A percentile compares a stretch with the other conserved stretches of the same genome.
These are phyloP conservation scores for Schizotus pectinicornis DNA, from an alignment of 2,888 invertebrate species.

Conservation along the genomic window DNA sequence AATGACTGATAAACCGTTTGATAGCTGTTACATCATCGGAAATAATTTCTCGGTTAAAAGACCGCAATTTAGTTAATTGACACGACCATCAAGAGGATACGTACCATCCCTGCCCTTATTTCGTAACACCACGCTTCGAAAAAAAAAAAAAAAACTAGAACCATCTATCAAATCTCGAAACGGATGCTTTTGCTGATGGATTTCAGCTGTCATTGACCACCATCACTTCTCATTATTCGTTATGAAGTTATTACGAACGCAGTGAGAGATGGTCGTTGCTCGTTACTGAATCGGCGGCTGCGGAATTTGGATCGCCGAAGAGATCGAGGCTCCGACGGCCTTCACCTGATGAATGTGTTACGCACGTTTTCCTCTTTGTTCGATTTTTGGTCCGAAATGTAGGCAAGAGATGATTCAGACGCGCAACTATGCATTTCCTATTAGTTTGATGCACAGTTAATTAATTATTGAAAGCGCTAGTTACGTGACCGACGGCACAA, in stretches of 20 bases:
- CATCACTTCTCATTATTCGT: conserved; percentile 8
- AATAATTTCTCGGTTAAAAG: no score
- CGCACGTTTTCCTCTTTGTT: not conserved
- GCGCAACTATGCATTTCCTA: no score
- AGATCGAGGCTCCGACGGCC: not conserved
- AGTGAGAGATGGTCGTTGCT: conserved; percentile 3
- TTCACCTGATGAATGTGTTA: not conserved
- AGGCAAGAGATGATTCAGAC: not conserved
- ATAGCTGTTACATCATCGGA: no score
- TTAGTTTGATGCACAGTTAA: no score
- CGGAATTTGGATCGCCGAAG: conserved; percentile 6
- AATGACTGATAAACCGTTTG: no score
- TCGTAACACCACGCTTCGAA: not conserved
- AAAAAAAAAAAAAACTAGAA: not conserved
- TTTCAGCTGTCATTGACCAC: conserved; percentile 6
- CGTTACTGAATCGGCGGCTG: conserved; percentile 1
- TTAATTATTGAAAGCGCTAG: no score
- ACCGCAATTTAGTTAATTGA: no score
- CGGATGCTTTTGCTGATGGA: conserved; percentile 3
- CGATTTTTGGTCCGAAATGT: not conserved
- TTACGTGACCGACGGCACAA: no score
- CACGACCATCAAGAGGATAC: no score
- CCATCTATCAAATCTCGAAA: conserved; percentile 5
- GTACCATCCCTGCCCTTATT: not conserved
- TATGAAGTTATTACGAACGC: conserved; percentile 9